These are phyloP conservation scores for Babylonia areolata DNA, from an alignment of 1,140 invertebrate species.

Conservation along the genomic window DNA sequence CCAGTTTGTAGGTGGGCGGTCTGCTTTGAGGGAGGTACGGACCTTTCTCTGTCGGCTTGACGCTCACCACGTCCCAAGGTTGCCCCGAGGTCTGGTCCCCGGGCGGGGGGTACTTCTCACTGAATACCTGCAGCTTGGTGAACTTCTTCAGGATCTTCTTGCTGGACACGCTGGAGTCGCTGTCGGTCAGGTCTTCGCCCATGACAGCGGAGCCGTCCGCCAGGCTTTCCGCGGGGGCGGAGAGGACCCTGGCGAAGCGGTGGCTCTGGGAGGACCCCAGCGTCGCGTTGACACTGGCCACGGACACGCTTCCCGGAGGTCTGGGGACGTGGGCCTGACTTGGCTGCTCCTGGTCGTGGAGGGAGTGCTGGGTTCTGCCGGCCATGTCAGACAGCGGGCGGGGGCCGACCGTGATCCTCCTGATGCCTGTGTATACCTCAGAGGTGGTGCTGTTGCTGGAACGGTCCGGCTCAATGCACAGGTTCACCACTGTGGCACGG, in stretches of 20 bases:
- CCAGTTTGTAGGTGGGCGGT: constrained; percentile 32
- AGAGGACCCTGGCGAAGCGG: background rate
- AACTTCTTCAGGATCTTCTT: constrained; percentile 30
- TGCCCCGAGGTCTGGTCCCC: background rate
- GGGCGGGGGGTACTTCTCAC: background rate
- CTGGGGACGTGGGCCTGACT: background rate
- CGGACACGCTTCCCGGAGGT: background rate
- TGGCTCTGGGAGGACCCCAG: constrained; percentile 1
- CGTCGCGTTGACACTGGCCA: constrained; percentile 1
- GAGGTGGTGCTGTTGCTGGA: background rate
- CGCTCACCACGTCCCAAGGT: background rate
- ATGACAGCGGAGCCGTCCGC: background rate
- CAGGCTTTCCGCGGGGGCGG: background rate
- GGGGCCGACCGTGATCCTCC: background rate
- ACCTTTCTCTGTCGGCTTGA: background rate
- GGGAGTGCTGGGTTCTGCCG: background rate
- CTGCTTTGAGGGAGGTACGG: constrained; percentile 20
- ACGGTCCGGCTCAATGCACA: constrained; percentile 23
- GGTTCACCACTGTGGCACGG: constrained; percentile 23
- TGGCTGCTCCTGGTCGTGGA: background rate
- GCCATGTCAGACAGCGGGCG: background rate
- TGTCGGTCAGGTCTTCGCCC: background rate
- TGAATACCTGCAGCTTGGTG: constrained; percentile 31
- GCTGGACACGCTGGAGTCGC: background rate
- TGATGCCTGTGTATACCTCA: constrained; percentile 22